Base-by-base conservation (phyloP, 2,888 invertebrate genomes). In the Actias luna region DNA sequence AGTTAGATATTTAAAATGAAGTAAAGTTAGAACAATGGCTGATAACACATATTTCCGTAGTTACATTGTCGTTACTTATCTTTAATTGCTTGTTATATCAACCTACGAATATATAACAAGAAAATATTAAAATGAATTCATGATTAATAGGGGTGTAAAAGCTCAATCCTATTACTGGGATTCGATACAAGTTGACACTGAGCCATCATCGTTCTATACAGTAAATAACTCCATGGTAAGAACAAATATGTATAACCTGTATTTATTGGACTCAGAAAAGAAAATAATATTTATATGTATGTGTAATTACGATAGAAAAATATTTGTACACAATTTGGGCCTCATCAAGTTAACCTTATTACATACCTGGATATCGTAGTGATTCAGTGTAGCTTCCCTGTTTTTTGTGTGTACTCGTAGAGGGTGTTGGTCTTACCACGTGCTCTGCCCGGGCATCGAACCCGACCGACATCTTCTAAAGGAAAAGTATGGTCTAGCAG, bases 371-470 rank as follows among this genome's bases (percentile, higher is more conserved):
- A 67, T 69, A 29, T 71, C 73, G 75, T 75, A 68, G 78, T 82
- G 83, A 82, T 79, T 83, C 82, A 82, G 77, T 77, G 77, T 73
- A 69, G 78, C 77, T 84, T 82, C 83, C 83, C 82, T 83, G 80
- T 84, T 87, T 87, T 87, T 87, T 87, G 82, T 81, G 69, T 68
- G 62, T 69, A 65, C 71, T 68, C 64, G 68, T 66, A 64, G 80
- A 83, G 87, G 84, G 87, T 88, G 88, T 87, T 84, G 86, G 77
- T 76, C 80, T 73, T 75, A 77, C 84, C 85, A 85, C 85, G 85
- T 86, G 87, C 81, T 78, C 79, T 63, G 71, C 65, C 67, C 82
- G 89, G 89, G 72, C 86, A 69, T 80, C 83, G 88, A 89, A 84
- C 89, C 83, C 87, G 79, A 73, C 73, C 76, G 73, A 76, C 74